phyloP scores from a whole-genome alignment of 2,797 vertebrate genomes.

The Meda fulgida region DNA sequence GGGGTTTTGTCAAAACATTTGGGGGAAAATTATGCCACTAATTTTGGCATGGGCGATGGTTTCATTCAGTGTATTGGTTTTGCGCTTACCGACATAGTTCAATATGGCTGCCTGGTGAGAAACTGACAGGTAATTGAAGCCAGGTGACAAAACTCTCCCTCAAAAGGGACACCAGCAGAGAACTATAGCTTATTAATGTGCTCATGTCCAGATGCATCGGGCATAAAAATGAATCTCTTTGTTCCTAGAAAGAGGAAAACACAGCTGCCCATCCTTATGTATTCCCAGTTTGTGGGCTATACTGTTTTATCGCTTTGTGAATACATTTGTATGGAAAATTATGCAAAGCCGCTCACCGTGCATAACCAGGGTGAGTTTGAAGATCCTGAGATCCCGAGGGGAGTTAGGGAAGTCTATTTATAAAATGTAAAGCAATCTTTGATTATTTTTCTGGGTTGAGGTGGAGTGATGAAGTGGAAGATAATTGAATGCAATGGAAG shows the following conservation, averaged over 20 bases:
- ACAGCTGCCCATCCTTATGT: slow-evolving; percentile 9
- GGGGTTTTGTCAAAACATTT: slow-evolving; percentile 12
- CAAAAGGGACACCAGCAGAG: not conserved
- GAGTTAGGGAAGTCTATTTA: slow-evolving; percentile 42
- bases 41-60: not conserved
- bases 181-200: slow-evolving; percentile 40
- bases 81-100: not conserved
- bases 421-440: slow-evolving; percentile 53
- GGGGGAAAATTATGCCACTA: not conserved
- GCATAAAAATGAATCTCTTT: slow-evolving; percentile 18
- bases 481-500: slow-evolving; percentile 55
- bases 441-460: slow-evolving; percentile 47
- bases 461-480: slow-evolving; percentile 43
- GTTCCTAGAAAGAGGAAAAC: slow-evolving; percentile 30
- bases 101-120: slow-evolving; percentile 16
- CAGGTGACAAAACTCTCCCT: not conserved
- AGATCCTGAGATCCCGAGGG: slow-evolving; percentile 34
- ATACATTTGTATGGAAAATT: slow-evolving; percentile 53
- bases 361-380: slow-evolving; percentile 55
- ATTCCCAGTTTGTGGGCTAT: slow-evolving; percentile 27
- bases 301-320: slow-evolving; percentile 43
- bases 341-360: slow-evolving; percentile 47
- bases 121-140: not conserved
- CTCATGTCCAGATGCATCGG: slow-evolving; percentile 12
- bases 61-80: not conserved